Conservation (phyloP, 2,113 vertebrate species). For the Sphaerodactylus townsendi region DNA sequence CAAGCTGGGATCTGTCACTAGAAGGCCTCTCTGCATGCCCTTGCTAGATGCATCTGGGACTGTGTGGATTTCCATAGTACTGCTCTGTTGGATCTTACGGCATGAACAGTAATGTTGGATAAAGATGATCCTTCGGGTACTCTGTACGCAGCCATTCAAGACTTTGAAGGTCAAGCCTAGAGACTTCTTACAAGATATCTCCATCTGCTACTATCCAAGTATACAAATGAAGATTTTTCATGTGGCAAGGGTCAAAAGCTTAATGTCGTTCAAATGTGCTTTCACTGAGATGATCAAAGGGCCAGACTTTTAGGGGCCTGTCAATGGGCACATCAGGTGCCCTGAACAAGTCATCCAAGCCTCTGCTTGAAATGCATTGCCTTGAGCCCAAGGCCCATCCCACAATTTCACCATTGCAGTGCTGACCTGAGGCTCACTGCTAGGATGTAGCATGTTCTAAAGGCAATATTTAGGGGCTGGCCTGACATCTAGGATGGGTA, state of each 20-base stretch:
- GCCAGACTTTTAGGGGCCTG: too few species aligned
- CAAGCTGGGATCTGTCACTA: too few species aligned
- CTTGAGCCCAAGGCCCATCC: not conserved
- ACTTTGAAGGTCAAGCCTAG: too few species aligned
- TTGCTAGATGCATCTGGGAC: too few species aligned
- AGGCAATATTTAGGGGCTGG: not conserved
- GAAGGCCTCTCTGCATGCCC: too few species aligned
- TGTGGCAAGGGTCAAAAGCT: not conserved
- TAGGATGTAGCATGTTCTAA: not conserved
- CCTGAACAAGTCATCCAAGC: not conserved
- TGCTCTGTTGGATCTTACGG: too few species aligned
- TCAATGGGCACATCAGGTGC: too few species aligned
- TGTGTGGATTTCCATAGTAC: too few species aligned
- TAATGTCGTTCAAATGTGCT: not conserved
- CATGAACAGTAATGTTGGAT: too few species aligned
- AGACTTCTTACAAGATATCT: not conserved
- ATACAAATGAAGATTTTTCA: not conserved
- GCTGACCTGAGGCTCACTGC: not conserved
- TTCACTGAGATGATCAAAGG: not conserved
- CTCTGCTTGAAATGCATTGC: not conserved
- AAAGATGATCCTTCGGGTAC: too few species aligned
- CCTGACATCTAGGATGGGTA: not conserved
- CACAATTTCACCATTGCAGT: not conserved
- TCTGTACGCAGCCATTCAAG: too few species aligned
- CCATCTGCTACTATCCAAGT: not conserved